These are phyloP conservation scores for Peromyscus nudipes DNA, from an alignment of 2,797 vertebrate genomes.

Conservation along the genomic window DNA sequence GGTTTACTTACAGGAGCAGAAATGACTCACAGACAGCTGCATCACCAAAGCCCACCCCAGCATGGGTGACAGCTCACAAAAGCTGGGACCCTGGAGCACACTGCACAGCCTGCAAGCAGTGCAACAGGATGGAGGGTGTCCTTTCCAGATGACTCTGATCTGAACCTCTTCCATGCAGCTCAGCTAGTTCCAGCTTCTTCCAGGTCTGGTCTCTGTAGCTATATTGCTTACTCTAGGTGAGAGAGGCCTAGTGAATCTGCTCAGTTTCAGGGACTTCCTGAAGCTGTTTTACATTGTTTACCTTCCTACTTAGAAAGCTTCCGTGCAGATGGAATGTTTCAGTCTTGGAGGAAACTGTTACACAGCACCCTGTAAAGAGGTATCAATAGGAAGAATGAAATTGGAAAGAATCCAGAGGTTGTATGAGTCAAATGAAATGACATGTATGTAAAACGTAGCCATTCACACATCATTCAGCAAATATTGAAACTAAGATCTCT, in stretches of 20 bases:
- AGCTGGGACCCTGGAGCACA: background rate
- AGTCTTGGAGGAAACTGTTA: too few species aligned
- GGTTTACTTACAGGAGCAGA: background rate
- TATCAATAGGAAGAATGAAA: background rate
- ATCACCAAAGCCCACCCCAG: background rate
- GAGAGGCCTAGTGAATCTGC: background rate
- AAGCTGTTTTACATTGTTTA: background rate
- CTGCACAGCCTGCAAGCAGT: background rate
- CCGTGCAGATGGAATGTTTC: background rate
- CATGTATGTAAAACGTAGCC: background rate
- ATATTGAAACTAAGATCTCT: background rate
- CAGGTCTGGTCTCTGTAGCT: background rate
- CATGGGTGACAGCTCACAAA: background rate
- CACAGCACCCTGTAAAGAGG: background rate
- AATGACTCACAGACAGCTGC: background rate
- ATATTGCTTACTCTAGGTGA: background rate
- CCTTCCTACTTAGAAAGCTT: background rate
- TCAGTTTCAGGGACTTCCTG: background rate
- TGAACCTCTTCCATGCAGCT: background rate
- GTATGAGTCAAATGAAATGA: background rate
- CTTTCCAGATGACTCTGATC: background rate
- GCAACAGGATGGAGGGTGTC: background rate
- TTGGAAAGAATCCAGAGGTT: background rate
- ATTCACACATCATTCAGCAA: background rate
- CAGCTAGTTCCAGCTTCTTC: background rate